Conservation (phyloP, 2,888 invertebrate species). For the Eupithecia subfuscata region DNA sequence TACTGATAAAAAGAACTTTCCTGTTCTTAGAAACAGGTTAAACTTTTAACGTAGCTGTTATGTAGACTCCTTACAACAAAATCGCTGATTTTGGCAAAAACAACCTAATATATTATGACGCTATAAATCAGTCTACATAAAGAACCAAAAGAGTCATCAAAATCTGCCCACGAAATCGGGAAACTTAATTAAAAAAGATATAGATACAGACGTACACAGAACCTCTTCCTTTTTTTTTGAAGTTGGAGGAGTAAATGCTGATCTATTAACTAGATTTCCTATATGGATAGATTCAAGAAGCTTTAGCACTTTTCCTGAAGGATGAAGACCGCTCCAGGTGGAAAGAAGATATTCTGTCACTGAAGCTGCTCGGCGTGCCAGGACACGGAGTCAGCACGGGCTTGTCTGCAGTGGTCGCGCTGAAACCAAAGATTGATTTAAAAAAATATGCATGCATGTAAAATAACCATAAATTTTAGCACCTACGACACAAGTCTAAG, state of each 20-base stretch:
- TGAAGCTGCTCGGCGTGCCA: conserved; percentile 68
- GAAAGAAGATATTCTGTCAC: conserved; percentile 68
- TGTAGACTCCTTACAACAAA: not conserved
- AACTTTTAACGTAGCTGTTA: not conserved
- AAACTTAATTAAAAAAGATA: too few species aligned
- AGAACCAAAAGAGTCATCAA: too few species aligned
- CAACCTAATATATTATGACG: not conserved
- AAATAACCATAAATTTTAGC: too few species aligned
- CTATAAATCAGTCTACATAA: not conserved
- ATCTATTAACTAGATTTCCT: not conserved
- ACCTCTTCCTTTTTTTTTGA: too few species aligned
- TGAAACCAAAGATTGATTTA: conserved; percentile 40
- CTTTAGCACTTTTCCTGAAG: conserved; percentile 54
- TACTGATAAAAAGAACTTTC: not conserved
- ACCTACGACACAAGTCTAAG: too few species aligned
- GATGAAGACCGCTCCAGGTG: conserved; percentile 69
- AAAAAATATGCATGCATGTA: not conserved
- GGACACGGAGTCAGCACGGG: conserved; percentile 51
- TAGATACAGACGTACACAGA: too few species aligned
- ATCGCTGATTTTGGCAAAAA: too few species aligned
- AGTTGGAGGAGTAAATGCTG: not conserved
- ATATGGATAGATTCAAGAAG: not conserved
- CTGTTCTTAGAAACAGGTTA: too few species aligned
- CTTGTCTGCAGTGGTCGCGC: conserved; percentile 48
- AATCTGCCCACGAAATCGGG: too few species aligned